Evolutionary conservation across 2,113 vertebrate species (phyloP), one percentile per base, ranked within the genome.

Genomic region (Antigone vipio): DNA sequence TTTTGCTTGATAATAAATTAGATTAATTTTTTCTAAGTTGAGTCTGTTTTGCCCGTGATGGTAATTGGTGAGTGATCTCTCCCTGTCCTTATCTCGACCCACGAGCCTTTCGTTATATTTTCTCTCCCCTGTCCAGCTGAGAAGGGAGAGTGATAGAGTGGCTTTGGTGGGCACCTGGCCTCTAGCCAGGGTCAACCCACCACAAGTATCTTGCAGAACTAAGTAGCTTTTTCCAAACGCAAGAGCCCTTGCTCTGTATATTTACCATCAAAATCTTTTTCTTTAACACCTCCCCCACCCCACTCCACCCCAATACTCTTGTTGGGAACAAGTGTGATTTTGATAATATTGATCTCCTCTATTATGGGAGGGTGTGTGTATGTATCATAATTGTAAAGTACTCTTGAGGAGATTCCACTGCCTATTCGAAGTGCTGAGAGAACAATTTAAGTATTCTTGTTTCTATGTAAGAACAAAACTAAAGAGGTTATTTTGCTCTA

Each of bases 401-500:
- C 53, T 64, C 45, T 52, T 50, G 72, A 60, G 34, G 69, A 53
- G 53, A 68, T 89, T 75, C 38, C 62, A 60, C 38, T 53, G 35
- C 47, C 63, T 59, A 21, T 72, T 76, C 30, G 42, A 68, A 62
- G 55, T 76, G 32, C 38, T 68, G 84, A 60, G 56, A 45, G 20
- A 67, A 44, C 27, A 67, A 72, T 9, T 66, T 38, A 76, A 73
- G 23, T 34, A 40, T 49, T 75, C 55, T 35, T 78, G 60, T 55
- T 22, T 59, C 45, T 79, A 68, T 74, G 49, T 69, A 62, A 58
- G 53, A 62, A 35, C 45, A 74, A 78, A 93, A 88, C 82, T 44
- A 62, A 82, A 91, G 49, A 90, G 56, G 15, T 80, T 91, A 47
- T 88, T 91, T 88, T 93, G 74, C 74, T 95, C 66, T 68, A 76